These are phyloP conservation scores for Blomia tropicalis DNA, from an alignment of 2,888 invertebrate species.

Conservation along the genomic window DNA sequence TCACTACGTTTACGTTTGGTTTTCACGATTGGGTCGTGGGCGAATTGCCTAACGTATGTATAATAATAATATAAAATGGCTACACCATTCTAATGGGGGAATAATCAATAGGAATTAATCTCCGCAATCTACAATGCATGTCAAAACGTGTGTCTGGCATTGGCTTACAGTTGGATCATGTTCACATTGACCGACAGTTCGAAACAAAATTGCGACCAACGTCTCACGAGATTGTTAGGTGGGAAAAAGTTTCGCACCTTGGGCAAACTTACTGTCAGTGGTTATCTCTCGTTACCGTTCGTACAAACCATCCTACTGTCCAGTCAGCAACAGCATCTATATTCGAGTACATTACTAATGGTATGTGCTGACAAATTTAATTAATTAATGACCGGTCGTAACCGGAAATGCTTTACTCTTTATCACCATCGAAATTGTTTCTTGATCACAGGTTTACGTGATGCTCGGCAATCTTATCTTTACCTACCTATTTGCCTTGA, in stretches of 20 bases:
- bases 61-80: neutral
- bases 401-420: neutral
- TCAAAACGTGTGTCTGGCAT: conserved; percentile 17
- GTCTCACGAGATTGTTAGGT: neutral
- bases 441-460: conserved; percentile 11
- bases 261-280: conserved; percentile 21
- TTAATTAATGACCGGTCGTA: too few relatives aligned
- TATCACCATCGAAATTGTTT: neutral
- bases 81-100: neutral
- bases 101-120: conserved; percentile 1
- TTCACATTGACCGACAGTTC: conserved; percentile 1
- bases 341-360: conserved; percentile 18
- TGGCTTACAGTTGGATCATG: conserved; percentile 19
- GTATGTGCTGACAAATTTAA: conserved; percentile 15
- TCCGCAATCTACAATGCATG: conserved; percentile 23
- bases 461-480: conserved; percentile 23
- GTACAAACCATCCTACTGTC: conserved; percentile 20
- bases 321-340: conserved; percentile 24
- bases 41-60: conserved; percentile 24
- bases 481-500: conserved; percentile 19
- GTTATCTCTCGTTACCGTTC: conserved; percentile 22
- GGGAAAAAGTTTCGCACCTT: conserved; percentile 13
- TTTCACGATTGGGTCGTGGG: conserved; percentile 25
- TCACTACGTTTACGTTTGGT: conserved; percentile 15
- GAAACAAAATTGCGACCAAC: neutral